Percentiles rank a stretch among this genome's conserved stretches.
phyloP scores from a whole-genome alignment of 64 coral and sea anemone genomes.

The Orbicella faveolata region DNA sequence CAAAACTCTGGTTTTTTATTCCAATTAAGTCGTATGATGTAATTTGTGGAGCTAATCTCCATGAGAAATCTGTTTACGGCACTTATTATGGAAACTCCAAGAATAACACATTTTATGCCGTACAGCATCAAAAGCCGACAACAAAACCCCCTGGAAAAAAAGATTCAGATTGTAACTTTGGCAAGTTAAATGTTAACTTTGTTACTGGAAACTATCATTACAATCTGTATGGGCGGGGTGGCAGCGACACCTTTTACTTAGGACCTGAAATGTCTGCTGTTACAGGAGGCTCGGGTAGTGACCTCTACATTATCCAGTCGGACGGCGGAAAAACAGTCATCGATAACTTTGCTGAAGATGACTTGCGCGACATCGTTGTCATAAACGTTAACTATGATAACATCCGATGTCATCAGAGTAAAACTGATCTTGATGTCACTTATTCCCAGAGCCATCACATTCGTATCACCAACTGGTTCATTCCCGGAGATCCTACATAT shows the following conservation, averaged over 20 bases:
- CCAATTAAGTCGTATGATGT: slow-evolving; percentile 46
- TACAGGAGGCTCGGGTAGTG: slow-evolving; percentile 50
- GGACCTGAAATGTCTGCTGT: slow-evolving; percentile 49
- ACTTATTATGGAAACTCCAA: slow-evolving; percentile 64
- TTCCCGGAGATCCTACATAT: slow-evolving; percentile 15
- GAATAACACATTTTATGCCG: slow-evolving; percentile 49
- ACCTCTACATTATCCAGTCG: slow-evolving; percentile 60
- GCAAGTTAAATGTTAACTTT: slow-evolving; percentile 17
- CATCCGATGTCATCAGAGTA: slow-evolving; percentile 16
- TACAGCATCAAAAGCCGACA: slow-evolving; percentile 11
- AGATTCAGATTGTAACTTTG: slow-evolving; percentile 24
- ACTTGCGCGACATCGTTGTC: slow-evolving; percentile 25
- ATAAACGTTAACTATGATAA: slow-evolving; percentile 48
- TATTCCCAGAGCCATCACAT: slow-evolving; percentile 53
- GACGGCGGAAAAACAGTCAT: slow-evolving; percentile 59
- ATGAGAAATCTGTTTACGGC: slow-evolving; percentile 26
- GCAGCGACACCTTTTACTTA: slow-evolving; percentile 57
- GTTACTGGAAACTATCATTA: slow-evolving; percentile 48
- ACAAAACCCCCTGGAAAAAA: not conserved
- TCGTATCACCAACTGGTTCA: slow-evolving; percentile 59
- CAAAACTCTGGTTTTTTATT: slow-evolving; percentile 43
- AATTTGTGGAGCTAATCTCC: slow-evolving; percentile 16
- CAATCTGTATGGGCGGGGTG: slow-evolving; percentile 58
- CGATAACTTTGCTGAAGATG: slow-evolving; percentile 72
- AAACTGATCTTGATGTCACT: slow-evolving; percentile 16